A percentile compares a stretch with the other conserved stretches of the same genome.
Conservation (phyloP, 2,888 invertebrate genomes). For the Torymus tubicola region DNA sequence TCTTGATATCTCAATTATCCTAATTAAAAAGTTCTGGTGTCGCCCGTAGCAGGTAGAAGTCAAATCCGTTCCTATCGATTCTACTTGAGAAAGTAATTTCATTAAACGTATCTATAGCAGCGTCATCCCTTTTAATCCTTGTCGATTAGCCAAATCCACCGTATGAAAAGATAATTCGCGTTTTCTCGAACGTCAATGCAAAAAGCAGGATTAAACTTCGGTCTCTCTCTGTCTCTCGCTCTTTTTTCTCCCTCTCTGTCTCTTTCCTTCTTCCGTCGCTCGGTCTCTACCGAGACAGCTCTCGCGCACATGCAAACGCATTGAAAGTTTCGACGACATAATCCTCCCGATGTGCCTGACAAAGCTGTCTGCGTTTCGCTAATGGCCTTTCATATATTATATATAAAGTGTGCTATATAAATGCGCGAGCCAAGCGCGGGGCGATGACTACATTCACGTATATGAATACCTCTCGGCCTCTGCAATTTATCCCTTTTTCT, state of each 20-base stretch:
- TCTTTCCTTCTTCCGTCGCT: background rate
- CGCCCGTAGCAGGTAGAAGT: background rate
- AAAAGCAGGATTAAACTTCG: constrained; percentile 43
- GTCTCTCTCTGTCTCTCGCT: background rate
- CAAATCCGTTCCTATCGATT: constrained; percentile 19
- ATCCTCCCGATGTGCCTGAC: constrained; percentile 64
- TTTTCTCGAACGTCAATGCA: constrained; percentile 38
- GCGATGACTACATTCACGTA: constrained; percentile 31
- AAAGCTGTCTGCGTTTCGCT: constrained; percentile 69
- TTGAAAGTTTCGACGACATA: constrained; percentile 63
- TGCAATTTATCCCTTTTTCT: constrained; percentile 27
- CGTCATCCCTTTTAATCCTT: constrained; percentile 23
- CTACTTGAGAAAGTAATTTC: constrained; percentile 46
- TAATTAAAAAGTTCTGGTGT: constrained; percentile 44
- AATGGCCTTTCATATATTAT: constrained; percentile 58
- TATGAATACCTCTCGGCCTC: background rate
- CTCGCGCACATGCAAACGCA: constrained; percentile 28
- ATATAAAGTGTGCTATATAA: background rate
- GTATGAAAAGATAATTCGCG: constrained; percentile 48
- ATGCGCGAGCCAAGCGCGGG: background rate
- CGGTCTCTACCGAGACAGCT: background rate
- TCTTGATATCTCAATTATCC: constrained; percentile 14
- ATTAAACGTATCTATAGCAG: constrained; percentile 45
- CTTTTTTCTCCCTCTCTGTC: background rate
- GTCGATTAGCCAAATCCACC: constrained; percentile 45